A percentile compares a stretch with the other conserved stretches of the same genome.
Evolutionary conservation across 1,140 invertebrate species (phyloP).

Genomic region (Cheumatopsyche charites): DNA sequence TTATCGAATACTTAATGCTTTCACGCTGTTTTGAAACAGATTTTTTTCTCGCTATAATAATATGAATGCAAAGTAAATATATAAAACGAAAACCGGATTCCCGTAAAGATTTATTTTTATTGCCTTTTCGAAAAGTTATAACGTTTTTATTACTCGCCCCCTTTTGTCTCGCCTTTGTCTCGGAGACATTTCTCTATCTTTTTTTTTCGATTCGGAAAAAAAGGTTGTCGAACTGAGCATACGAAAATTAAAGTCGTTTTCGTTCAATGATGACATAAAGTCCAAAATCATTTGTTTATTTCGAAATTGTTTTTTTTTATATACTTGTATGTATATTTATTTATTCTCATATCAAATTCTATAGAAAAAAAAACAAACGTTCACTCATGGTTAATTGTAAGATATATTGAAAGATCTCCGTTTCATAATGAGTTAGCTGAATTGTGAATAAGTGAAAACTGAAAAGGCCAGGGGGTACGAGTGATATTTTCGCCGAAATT

Average conservation of each 20-base stretch:
- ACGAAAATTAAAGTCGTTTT: no score
- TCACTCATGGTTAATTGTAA: no score
- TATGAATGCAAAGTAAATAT: constrained; percentile 11
- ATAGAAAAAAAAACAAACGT: no score
- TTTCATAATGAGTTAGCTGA: no score
- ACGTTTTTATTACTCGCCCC: constrained; percentile 41
- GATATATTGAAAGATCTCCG: no score
- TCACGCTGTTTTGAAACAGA: not conserved
- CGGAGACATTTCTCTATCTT: not conserved
- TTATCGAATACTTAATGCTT: not conserved
- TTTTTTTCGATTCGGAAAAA: not conserved
- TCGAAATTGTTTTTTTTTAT: not conserved
- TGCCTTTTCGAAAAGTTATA: constrained; percentile 39
- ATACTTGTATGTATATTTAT: not conserved
- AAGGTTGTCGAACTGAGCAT: not conserved
- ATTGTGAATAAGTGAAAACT: no score
- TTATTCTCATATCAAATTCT: not conserved
- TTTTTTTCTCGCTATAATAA: not conserved
- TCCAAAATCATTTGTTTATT: no score
- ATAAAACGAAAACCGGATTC: constrained; percentile 36
- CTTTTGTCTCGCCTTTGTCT: constrained; percentile 36
- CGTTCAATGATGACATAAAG: no score
- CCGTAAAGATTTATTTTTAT: constrained; percentile 43
- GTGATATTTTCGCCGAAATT: no score
- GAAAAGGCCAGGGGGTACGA: no score